Percentiles rank a stretch among this genome's conserved stretches.
Conservation (phyloP, 2,888 invertebrate species). For the Morinoia aosen region DNA sequence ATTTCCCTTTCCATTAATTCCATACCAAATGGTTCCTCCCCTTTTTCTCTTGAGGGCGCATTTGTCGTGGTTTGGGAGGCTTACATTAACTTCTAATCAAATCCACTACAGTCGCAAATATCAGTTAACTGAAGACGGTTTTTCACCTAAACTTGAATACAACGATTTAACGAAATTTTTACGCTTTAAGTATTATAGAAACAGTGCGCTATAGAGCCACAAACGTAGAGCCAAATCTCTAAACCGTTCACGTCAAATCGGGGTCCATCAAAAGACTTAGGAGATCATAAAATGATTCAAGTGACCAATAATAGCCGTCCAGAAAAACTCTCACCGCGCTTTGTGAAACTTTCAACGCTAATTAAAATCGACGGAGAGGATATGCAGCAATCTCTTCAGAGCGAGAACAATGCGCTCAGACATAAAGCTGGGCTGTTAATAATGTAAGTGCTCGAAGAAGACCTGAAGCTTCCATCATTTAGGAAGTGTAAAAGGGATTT, state of each 20-base stretch:
- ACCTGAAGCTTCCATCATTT: no score
- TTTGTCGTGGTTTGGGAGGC: not conserved
- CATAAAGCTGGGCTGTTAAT: no score
- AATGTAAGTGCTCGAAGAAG: not conserved
- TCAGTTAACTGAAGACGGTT: not conserved
- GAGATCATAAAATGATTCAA: not conserved
- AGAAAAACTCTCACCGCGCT: not conserved
- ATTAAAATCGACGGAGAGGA: not conserved
- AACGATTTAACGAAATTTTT: no score
- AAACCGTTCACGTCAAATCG: not conserved
- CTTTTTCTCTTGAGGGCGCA: no score
- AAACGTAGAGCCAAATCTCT: not conserved
- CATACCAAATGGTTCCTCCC: no score
- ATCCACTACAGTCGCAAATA: not conserved
- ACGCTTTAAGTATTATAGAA: no score
- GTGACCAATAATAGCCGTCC: not conserved
- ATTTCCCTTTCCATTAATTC: no score
- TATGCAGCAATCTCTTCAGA: not conserved
- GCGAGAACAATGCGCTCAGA: not conserved
- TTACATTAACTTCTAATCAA: not conserved
- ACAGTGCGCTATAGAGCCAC: not conserved
- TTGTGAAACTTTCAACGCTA: not conserved
- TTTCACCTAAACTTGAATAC: no score
- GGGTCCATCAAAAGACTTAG: not conserved
- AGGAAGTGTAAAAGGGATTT: no score